Base-by-base conservation (phyloP, 2,888 invertebrate genomes). In the Agrochola litura region DNA sequence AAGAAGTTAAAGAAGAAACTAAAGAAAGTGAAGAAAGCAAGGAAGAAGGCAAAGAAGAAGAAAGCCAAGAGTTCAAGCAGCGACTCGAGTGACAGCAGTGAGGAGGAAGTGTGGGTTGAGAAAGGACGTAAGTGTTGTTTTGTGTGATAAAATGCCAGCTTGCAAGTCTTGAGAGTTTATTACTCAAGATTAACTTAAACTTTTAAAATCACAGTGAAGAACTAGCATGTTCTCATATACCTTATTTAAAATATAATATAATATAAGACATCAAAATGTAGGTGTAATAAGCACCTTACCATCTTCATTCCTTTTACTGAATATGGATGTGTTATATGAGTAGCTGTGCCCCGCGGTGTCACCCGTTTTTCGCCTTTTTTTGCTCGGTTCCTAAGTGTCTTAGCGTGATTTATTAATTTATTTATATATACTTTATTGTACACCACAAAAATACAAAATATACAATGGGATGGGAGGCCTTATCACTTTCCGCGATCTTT, bases 71-170 rank as follows among this genome's bases (percentile, higher is more conserved):
- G 90, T 37, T 96, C 96, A 2, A 95, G 95, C 78, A 95, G 95
- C 78, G 94, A 94, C 71, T 94, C 94, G 16, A 92, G 93, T 73
- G 92, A 94, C 0, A 94, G 94, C 19, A 83, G 82, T 43, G 96
- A 94, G 46, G 97, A 97, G 79, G 98, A 98, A 78, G 93, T 97
- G 76, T 98, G 98, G 98, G 97, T 98, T 2, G 98, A 98, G 90
- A 98, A 98, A 95, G 97, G 97, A 93, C 46, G 73, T 73, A 73
- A 73, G 73, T 73, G 14, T 46, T 58, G 9, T 22, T 43, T 41
- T 25, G n/a, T 37, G n/a, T 58, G 9, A 46, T 9, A 8, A 30
- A 19, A 56, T 56, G 30, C 22, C 8, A n/a, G 16, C 10, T 25
- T 9, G 6, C 25, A 22, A 2, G 10, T 22, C 6, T 6, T 37